Evolutionary conservation across 2,888 invertebrate genomes (phyloP), one percentile per base, ranked within the genome.

Genomic region (Limnephilus lunatus): DNA sequence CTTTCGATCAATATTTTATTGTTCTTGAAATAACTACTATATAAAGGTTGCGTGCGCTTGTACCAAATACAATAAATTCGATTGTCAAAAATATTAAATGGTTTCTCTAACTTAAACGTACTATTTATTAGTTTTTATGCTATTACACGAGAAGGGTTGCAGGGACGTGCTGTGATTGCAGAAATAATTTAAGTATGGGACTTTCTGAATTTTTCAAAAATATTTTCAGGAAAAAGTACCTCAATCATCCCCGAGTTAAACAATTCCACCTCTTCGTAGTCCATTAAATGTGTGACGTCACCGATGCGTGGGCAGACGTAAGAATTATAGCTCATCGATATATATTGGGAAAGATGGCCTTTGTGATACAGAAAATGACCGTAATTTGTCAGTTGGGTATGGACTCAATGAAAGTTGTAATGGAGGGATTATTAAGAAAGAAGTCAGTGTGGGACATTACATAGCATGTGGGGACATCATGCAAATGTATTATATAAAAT

Each of bases 161-260:
- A 9, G 25, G 68, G n/a, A 68, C 68, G 68, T 68, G 68, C 30
- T 82, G 82, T 7, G 82, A 82, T 82, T 32, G 14, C 32, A 31
- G 32, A 82, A 31, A 19, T 31, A 19, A 15, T 82, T 31, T 82
- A 82, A 31, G 82, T 31, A 82, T 15, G 82, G 12, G 2, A 15
- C 30, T 82, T 82, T 19, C 82, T 82, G 82, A 30, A 19, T 32
- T 32, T 83, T 83, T 9, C 12, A 32, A 32, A 82, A 15, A 15
- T 32, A 32, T 83, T 83, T 83, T 32, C 15, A 68, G 25, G 9
- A 68, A 68, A 68, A 44, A 30, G 14, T 86, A 48, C 86, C 44
- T 44, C 86, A 86, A 86, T 86, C 44, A 86, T 86, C 48, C 44
- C n/a, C n/a, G 86, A 86, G 39, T 86, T 86, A 44, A 44, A 86